Conservation (phyloP, 2,888 invertebrate species). For the Onthophagus sagittarius region DNA sequence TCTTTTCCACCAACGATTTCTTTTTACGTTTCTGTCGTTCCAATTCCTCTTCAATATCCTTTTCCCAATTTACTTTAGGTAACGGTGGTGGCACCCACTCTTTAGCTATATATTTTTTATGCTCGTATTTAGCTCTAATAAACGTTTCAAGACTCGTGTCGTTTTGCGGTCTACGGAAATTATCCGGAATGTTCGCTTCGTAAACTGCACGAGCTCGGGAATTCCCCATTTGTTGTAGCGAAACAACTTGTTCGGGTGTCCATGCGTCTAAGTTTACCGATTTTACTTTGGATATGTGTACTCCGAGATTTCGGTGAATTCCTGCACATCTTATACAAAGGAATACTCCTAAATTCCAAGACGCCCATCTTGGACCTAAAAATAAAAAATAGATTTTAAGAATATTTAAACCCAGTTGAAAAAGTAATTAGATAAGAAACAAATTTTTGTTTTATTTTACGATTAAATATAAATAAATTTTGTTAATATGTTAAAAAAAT, state of each 20-base stretch:
- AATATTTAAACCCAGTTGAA: neutral
- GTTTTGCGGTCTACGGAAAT: conserved; percentile 91
- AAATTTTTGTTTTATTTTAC: too few relatives aligned
- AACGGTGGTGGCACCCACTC: conserved; percentile 91
- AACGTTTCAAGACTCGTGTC: conserved; percentile 93
- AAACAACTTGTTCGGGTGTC: conserved; percentile 90
- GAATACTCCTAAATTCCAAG: conserved; percentile 98
- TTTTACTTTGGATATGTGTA: conserved; percentile 98
- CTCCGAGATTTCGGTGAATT: conserved; percentile 96
- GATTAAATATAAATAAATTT: too few relatives aligned
- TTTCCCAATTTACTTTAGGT: conserved; percentile 78
- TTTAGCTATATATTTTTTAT: conserved; percentile 96
- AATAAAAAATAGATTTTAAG: conserved; percentile 13
- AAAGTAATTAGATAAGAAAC: neutral
- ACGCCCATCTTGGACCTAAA: conserved; percentile 97
- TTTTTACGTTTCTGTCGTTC: conserved; percentile 80
- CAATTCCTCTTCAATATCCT: conserved; percentile 83
- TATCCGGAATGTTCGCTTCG: conserved; percentile 94
- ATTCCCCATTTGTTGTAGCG: conserved; percentile 97
- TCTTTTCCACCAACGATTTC: conserved; percentile 54
- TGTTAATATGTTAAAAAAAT: too few relatives aligned
- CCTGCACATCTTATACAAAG: conserved; percentile 98
- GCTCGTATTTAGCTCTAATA: conserved; percentile 97
- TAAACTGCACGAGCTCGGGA: conserved; percentile 94
- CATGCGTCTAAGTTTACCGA: conserved; percentile 97